Conservation (phyloP, 2,113 vertebrate species). For the Tragelaphus scriptus region DNA sequence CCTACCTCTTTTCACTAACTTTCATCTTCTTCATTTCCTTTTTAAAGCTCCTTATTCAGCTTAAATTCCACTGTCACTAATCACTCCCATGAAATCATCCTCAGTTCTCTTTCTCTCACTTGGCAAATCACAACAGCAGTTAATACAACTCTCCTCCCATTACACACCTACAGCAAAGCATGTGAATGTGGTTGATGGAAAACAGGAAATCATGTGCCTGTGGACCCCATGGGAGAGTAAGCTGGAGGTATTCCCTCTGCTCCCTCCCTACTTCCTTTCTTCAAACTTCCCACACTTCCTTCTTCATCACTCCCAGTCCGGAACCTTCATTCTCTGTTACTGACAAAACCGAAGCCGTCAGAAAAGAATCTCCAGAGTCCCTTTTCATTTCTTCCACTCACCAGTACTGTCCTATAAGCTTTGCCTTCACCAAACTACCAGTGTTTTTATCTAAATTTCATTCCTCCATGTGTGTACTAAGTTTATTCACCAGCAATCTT, state of each 20-base stretch:
- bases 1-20: accelerated
- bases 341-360: not conserved
- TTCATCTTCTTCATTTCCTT: not conserved
- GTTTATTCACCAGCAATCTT: not conserved
- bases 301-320: not conserved
- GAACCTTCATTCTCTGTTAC: not conserved
- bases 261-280: too few species aligned
- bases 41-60: not conserved
- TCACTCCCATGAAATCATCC: not conserved
- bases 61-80: not conserved
- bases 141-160: not conserved
- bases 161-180: not conserved
- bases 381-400: not conserved
- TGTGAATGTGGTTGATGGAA: not conserved
- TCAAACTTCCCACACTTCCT: not conserved
- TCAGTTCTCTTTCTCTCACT: not conserved
- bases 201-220: accelerated
- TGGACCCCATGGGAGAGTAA: not conserved
- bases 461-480: accelerated
- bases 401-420: not conserved
- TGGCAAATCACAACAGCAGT: not conserved
- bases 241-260: not conserved
- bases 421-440: not conserved
- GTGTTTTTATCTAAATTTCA: not conserved
- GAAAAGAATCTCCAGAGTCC: not conserved